These are phyloP conservation scores for Drosophila nr. perissopoda DNA, from an alignment of 2,888 invertebrate genomes.

Conservation along the genomic window DNA sequence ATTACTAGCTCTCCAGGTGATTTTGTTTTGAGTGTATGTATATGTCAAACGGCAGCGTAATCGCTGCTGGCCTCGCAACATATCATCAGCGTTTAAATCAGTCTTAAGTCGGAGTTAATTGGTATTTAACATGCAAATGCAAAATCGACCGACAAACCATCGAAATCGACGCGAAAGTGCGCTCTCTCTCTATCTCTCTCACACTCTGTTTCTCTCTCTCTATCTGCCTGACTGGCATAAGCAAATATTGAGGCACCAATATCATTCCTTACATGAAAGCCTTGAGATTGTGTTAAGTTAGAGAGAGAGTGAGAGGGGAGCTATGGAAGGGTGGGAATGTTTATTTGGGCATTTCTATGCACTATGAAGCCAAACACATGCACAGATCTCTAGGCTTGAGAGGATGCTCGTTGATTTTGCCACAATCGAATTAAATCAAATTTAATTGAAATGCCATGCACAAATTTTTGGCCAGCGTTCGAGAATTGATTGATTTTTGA, in stretches of 20 bases:
- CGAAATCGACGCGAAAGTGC: constrained; percentile 48
- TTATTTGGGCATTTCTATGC: not conserved
- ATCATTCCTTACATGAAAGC: constrained; percentile 2
- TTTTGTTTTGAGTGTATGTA: not conserved
- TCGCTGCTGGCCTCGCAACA: constrained; percentile 50
- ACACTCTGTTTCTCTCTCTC: not conserved
- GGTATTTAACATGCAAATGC: constrained; percentile 73
- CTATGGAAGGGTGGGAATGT: not conserved
- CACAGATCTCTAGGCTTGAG: constrained; percentile 7
- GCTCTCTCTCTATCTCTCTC: constrained; percentile 1
- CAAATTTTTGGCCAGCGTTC: constrained; percentile 56
- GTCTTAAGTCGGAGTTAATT: constrained; percentile 70
- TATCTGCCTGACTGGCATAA: not conserved
- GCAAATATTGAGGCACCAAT: not conserved
- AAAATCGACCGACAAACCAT: constrained; percentile 59
- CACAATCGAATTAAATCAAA: constrained; percentile 59
- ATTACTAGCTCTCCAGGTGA: not conserved
- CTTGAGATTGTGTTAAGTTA: not conserved
- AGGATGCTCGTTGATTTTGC: constrained; percentile 21
- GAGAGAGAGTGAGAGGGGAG: not conserved
- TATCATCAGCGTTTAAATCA: constrained; percentile 70
- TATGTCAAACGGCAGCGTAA: constrained; percentile 6
- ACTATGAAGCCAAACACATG: not conserved
- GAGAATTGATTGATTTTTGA: constrained; percentile 73
- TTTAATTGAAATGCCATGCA: constrained; percentile 76